phyloP scores from a whole-genome alignment of 2,797 vertebrate species.

The Saxicola maurus region DNA sequence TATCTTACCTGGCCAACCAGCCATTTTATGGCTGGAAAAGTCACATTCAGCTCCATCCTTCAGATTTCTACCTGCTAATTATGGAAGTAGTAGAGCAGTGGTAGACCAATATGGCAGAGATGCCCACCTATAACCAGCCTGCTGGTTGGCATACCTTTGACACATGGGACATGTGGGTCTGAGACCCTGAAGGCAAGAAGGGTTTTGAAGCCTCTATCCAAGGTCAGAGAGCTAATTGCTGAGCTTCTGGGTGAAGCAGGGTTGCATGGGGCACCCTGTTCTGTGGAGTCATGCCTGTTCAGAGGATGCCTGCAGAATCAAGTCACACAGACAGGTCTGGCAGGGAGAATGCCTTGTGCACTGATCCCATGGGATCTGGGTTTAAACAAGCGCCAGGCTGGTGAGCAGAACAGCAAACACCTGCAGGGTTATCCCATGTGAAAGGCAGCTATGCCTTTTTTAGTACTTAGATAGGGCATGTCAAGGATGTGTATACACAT shows the following conservation, averaged over 20 bases:
- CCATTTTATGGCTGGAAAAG: neutral
- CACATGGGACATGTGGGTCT: accelerated
- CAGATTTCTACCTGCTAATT: neutral
- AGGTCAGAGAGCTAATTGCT: neutral
- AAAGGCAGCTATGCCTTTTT: neutral
- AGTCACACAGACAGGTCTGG: neutral
- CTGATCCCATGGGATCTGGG: neutral
- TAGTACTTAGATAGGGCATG: neutral
- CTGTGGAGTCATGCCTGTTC: neutral
- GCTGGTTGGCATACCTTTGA: neutral
- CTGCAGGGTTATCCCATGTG: neutral
- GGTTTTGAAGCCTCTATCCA: neutral
- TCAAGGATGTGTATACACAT: neutral
- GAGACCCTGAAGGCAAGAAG: neutral
- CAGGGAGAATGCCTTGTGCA: neutral
- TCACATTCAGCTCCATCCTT: neutral
- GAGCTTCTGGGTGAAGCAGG: neutral
- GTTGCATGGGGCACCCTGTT: neutral
- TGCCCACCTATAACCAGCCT: neutral
- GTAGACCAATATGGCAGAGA: neutral
- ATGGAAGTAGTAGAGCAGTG: neutral
- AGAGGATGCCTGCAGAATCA: neutral
- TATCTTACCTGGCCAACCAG: neutral
- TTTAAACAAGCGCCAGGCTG: neutral
- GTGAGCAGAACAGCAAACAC: neutral